Base-by-base conservation (phyloP, 2,888 invertebrate genomes). In the Schizaphis graminum region DNA sequence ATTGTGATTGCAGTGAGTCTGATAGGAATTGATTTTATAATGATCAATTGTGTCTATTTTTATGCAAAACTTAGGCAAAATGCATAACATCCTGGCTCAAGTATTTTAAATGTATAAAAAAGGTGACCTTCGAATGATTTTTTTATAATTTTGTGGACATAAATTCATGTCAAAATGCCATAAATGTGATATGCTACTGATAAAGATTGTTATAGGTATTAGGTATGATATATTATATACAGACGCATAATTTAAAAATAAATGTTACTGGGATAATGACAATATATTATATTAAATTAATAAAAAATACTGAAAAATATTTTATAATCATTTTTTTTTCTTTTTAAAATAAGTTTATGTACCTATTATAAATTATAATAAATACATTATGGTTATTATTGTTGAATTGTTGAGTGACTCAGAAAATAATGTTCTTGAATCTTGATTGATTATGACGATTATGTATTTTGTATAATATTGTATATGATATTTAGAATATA, bases 111-210 rank as follows among this genome's bases (percentile, higher is more conserved):
- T 13, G 13, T 67, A 61, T 28, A 61, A 61, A 28, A 11, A n/a
- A 16, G n/a, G n/a, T 13, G 1, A 13, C 0, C 5, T n/a, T n/a
- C 0, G 16, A 24, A 13, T 4, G n/a, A 13, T 4, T n/a, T 13
- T 13, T 67, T n/a, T 67, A 61, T 28, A 61, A 28, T 10, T 11
- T 61, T 61, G 28, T 61, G 28, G 53, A 4, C 53, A 53, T 21
- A 53, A 49, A 0, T 53, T 28, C 11, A 61, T 13, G n/a, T 13
- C 13, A 3, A 11, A n/a, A n/a, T n/a, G 61, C 10, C 13, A 28
- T n/a, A 61, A 13, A 61, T 10, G 0, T 28, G 61, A 28, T 13
- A 53, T 53, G 21, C 16, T 53, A 53, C 4, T 53, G 13, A 49
- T 49, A 1, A 13, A 11, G 13, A 11, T 11, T 49, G 26, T 61